These are phyloP conservation scores for Canis aureus DNA, from an alignment of 2,113 vertebrate species.

Conservation along the genomic window DNA sequence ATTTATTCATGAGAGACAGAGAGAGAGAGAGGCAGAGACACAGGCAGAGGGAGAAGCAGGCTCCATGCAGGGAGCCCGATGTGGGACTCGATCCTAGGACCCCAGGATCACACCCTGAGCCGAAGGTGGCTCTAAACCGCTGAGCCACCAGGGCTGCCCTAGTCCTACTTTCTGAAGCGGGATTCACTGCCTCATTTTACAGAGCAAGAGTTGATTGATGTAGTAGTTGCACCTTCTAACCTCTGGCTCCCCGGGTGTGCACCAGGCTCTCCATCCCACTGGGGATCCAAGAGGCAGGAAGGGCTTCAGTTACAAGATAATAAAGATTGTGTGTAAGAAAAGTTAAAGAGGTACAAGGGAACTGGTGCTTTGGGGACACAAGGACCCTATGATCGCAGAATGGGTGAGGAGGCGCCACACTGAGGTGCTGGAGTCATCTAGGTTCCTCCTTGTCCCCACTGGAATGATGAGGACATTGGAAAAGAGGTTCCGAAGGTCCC, in stretches of 20 bases:
- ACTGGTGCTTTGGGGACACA: background rate
- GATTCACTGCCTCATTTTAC: background rate
- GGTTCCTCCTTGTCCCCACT: background rate
- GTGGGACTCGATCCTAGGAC: too few species aligned
- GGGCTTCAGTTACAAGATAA: background rate
- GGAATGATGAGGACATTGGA: background rate
- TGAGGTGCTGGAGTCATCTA: background rate
- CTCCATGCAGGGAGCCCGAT: too few species aligned
- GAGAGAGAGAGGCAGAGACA: background rate
- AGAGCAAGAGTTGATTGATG: background rate
- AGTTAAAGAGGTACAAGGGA: background rate
- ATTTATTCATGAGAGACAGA: too few species aligned
- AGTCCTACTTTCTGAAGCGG: background rate
- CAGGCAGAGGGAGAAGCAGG: too few species aligned
- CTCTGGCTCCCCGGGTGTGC: too few species aligned
- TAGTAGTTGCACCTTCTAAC: too few species aligned
- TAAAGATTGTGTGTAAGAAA: background rate
- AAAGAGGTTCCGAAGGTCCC: too few species aligned
- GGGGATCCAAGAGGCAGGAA: background rate
- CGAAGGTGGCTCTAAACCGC: too few species aligned
- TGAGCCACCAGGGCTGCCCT: too few species aligned
- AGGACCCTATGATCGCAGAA: background rate
- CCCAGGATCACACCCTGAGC: too few species aligned
- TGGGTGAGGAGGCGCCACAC: fast-evolving
- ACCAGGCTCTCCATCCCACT: background rate